Conservation (phyloP, 2,888 invertebrate species). For the Ochlodes sylvanus region DNA sequence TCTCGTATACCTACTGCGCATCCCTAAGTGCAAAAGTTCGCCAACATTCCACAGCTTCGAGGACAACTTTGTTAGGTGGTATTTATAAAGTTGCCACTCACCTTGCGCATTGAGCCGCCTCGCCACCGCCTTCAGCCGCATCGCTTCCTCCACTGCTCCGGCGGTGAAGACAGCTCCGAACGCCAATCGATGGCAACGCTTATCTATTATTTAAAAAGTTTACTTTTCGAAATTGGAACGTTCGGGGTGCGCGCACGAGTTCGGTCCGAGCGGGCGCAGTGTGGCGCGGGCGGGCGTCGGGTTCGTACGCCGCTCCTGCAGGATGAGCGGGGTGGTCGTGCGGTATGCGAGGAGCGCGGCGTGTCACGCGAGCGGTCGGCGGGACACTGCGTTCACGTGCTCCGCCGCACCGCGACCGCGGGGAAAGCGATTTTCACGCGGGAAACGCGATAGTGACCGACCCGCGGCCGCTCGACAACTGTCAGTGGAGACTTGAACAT, state of each 20-base stretch:
- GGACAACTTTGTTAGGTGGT: constrained; percentile 17
- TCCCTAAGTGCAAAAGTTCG: constrained; percentile 49
- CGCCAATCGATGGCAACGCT: constrained; percentile 68
- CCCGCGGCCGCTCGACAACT: constrained; percentile 71
- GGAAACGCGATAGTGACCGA: constrained; percentile 79
- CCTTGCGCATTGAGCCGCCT: constrained; percentile 89
- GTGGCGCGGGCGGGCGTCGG: constrained; percentile 68
- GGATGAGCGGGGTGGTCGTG: constrained; percentile 58
- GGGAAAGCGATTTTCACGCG: constrained; percentile 84
- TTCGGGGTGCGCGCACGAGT: constrained; percentile 56
- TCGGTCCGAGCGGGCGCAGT: constrained; percentile 60
- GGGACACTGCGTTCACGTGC: constrained; percentile 83
- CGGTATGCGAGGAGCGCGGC: constrained; percentile 65
- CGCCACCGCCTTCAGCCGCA: constrained; percentile 90
- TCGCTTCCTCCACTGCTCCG: constrained; percentile 66
- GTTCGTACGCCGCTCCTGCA: constrained; percentile 63
- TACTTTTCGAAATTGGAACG: constrained; percentile 57
- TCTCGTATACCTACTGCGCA: constrained; percentile 75
- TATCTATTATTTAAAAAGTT: constrained; percentile 58
- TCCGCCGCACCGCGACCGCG: constrained; percentile 67
- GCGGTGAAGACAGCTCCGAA: constrained; percentile 45
- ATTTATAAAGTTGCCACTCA: constrained; percentile 62
- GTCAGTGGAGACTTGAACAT: constrained; percentile 57
- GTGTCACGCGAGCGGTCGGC: constrained; percentile 82
- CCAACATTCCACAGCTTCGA: constrained; percentile 16